Evolutionary conservation across 2,888 invertebrate species (phyloP).

Genomic region (Brenthis ino): DNA sequence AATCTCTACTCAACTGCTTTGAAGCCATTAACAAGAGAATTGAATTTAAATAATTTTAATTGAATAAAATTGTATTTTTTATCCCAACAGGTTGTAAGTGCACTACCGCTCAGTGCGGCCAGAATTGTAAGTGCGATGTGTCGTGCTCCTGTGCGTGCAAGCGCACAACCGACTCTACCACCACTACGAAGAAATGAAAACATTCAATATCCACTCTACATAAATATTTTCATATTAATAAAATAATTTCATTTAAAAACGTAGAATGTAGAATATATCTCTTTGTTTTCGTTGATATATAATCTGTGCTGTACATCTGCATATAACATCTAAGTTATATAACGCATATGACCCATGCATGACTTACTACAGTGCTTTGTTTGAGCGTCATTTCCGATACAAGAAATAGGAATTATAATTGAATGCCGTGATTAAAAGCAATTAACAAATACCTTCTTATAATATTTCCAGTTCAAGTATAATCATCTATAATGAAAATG

Average conservation of each 20-base stretch:
- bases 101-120: slow-evolving; percentile 66
- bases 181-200: slow-evolving; percentile 58
- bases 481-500: too few species aligned
- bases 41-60: neutral
- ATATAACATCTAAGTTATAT: neutral
- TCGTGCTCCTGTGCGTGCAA: slow-evolving; percentile 71
- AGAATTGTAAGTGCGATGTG: slow-evolving; percentile 69
- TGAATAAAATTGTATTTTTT: slow-evolving; percentile 17
- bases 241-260: neutral
- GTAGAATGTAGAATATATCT: slow-evolving; percentile 11
- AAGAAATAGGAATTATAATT: slow-evolving; percentile 5
- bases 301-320: neutral
- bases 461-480: too few species aligned
- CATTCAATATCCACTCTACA: neutral
- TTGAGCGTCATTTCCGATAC: neutral
- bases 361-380: too few species aligned
- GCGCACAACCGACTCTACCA: slow-evolving; percentile 48
- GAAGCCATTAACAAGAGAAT: too few species aligned
- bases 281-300: neutral
- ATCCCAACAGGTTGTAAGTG: slow-evolving; percentile 70
- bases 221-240: too few species aligned
- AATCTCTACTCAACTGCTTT: too few species aligned
- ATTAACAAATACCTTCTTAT: too few species aligned
- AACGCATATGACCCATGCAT: too few species aligned
- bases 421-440: neutral